Evolutionary conservation across 2,797 vertebrate genomes (phyloP), one percentile per base, ranked within the genome.

Genomic region (Enteromius mattozi): DNA sequence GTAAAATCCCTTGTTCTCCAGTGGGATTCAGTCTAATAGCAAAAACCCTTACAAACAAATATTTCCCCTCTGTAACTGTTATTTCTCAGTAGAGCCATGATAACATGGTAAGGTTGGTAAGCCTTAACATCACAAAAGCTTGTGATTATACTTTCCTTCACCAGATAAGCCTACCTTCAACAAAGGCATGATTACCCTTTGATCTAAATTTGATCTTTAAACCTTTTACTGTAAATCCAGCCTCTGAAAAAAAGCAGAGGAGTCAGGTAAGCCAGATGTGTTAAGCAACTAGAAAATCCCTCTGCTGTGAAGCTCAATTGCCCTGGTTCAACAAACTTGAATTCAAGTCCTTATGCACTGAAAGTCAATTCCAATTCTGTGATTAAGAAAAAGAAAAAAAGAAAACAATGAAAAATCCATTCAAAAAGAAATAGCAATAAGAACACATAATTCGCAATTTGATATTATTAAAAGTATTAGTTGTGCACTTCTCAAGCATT

Each of bases 131-230:
- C 72, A 81, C 77, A 75, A 89, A 87, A 63, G 65, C 51, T 82
- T 86, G 84, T 74, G 80, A 88, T 89, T 81, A 80, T 27, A 65
- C 49, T 71, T 87, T 86, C 71, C 72, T 66, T 72, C 80, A 45
- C 81, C 81, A 87, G 90, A 92, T 89, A 92, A 87, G 78, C 77
- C 65, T 80, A 71, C 79, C 30, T 85, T 79, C 69, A 42, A 85
- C 82, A 86, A 70, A 78, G 66, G 17, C 71, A 27, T 65, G 35
- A 84, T 72, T 82, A 82, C 81, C 76, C 78, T 78, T 84, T 85
- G 68, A 79, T 79, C 66, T 59, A 72, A 54, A 88, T 88, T 84
- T 79, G 84, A 81, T 84, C 59, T 85, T 88, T 75, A 82, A 84
- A 81, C 81, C 78, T 78, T 85, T 87, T 89, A 72, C 83, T 81